Percentiles rank a stretch among this genome's conserved stretches.
phyloP scores from a whole-genome alignment of 2,113 vertebrate species.

The Mandrillus leucophaeus region DNA sequence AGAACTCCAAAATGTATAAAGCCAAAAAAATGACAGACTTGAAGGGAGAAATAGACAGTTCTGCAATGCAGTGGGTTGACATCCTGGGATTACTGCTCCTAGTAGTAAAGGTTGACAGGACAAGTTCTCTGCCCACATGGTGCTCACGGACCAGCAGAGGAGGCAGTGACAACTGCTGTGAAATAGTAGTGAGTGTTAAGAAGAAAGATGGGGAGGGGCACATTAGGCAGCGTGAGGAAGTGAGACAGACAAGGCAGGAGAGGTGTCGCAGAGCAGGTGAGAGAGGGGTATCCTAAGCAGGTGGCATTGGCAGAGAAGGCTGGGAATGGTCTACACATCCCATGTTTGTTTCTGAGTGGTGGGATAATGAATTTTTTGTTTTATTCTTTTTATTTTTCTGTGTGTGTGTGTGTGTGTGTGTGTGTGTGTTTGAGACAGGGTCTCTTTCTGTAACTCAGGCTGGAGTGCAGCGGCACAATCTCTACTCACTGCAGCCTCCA shows the following conservation, averaged over 20 bases:
- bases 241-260: too few relatives aligned
- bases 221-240: too few relatives aligned
- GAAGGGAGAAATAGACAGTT: background rate
- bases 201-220: too few relatives aligned
- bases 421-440: too few relatives aligned
- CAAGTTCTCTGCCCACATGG: too few relatives aligned
- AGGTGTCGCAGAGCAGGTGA: too few relatives aligned
- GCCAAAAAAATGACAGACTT: background rate
- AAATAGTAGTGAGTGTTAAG: background rate
- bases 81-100: background rate
- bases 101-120: background rate
- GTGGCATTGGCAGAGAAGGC: background rate
- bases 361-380: conserved; percentile 4
- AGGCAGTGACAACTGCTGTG: background rate
- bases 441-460: too few relatives aligned
- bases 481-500: too few relatives aligned
- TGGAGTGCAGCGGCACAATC: too few relatives aligned
- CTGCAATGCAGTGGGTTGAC: background rate
- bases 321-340: background rate
- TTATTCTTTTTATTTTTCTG: background rate
- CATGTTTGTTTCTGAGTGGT: background rate
- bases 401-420: background rate
- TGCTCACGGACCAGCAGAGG: too few relatives aligned
- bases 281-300: background rate
- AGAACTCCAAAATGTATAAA: background rate